phyloP scores from a whole-genome alignment of 2,113 vertebrate species.

The Leptobrachium leishanense region DNA sequence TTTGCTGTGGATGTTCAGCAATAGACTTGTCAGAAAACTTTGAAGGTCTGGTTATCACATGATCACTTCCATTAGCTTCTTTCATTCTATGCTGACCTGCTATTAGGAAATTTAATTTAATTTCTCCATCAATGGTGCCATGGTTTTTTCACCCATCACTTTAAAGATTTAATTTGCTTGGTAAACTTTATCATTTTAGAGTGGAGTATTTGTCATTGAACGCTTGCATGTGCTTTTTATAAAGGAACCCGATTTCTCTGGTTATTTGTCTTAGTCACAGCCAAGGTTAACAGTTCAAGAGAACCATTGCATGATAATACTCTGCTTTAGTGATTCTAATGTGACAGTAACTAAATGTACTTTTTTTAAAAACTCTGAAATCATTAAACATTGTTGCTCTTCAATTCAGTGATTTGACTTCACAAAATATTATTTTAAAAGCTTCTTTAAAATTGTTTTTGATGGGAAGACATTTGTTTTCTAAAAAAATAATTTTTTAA shows the following conservation, averaged over 20 bases:
- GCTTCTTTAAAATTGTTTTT: too few species aligned
- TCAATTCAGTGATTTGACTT: too few species aligned
- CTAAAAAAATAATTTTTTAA: too few species aligned
- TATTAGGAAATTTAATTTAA: constrained; percentile 81
- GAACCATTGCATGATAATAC: constrained; percentile 54
- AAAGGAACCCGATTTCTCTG: constrained; percentile 62
- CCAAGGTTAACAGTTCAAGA: constrained; percentile 55
- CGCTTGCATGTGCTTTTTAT: constrained; percentile 55
- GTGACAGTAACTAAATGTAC: constrained; percentile 51
- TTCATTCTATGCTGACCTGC: constrained; percentile 65
- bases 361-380: not conserved
- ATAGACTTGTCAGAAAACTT: constrained; percentile 64
- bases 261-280: constrained; percentile 66
- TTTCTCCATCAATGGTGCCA: constrained; percentile 68
- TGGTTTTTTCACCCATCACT: constrained; percentile 75
- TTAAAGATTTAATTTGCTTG: constrained; percentile 73
- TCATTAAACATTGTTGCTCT: too few species aligned
- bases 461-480: too few species aligned
- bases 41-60: constrained; percentile 69
- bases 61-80: constrained; percentile 74
- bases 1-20: constrained; percentile 53
- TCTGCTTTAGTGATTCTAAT: constrained; percentile 44
- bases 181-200: constrained; percentile 65
- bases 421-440: too few species aligned
- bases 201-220: constrained; percentile 59